These are phyloP conservation scores for Diorhabda sublineata DNA, from an alignment of 1,140 invertebrate genomes.

Conservation along the genomic window DNA sequence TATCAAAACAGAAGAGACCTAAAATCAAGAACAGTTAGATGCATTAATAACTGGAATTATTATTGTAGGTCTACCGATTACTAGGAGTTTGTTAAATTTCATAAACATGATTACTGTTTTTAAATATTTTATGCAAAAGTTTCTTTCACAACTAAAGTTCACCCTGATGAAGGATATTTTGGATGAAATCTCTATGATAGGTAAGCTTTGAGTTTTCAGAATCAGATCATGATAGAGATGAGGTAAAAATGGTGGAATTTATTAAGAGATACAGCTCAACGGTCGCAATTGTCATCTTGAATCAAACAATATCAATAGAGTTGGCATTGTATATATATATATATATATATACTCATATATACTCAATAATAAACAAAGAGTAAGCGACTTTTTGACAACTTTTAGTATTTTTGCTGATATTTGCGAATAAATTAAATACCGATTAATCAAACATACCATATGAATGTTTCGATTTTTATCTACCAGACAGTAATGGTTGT, in stretches of 20 bases:
- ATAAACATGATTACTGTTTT: slow-evolving; percentile 11
- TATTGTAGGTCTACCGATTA: slow-evolving; percentile 12
- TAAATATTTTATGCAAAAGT: slow-evolving; percentile 1
- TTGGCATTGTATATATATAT: no score
- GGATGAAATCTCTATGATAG: slow-evolving; percentile 11
- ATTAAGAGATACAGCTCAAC: no score
- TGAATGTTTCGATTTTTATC: slow-evolving; percentile 98
- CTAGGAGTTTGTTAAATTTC: slow-evolving; percentile 11
- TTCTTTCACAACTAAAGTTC: slow-evolving; percentile 8
- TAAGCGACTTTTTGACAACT: no score
- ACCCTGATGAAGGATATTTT: slow-evolving; percentile 12
- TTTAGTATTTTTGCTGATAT: no score
- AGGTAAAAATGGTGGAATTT: no score
- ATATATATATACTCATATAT: no score
- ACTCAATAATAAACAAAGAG: no score
- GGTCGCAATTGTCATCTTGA: no score
- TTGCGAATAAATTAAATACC: slow-evolving; percentile 93
- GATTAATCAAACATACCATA: slow-evolving; percentile 96
- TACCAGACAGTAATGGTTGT: slow-evolving; percentile 53
- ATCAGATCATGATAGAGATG: no score
- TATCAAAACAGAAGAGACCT: no score
- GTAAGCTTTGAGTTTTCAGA: background rate
- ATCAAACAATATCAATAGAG: no score
- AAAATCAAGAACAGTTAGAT: no score
- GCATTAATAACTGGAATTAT: background rate